Base-by-base conservation (phyloP, 2,888 invertebrate genomes). In the Chorisops tibialis region DNA sequence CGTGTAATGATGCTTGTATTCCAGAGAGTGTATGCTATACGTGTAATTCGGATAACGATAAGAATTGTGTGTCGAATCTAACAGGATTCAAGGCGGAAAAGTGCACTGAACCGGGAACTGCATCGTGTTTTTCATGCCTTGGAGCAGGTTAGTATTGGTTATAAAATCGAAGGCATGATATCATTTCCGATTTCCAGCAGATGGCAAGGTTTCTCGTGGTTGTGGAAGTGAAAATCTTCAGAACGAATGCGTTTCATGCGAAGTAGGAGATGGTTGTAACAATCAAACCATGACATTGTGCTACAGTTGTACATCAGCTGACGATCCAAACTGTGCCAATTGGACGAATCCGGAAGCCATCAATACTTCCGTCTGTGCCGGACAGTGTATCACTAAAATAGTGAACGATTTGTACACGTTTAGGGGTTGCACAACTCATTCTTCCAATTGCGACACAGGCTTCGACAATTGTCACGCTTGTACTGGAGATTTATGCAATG, bases 381-480 rank as follows among this genome's bases (percentile, higher is more conserved):
- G 21, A 7, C 7, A 11, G 7, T 59, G 59, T 16, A 18, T 59
- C 37, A 19, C 37, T 11, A 48, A 19, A 37, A 48, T 59, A n/a
- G 9, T 47, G 0, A 14, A 47, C 43, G 30, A 14, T 12, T 22
- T 24, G 9, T 69, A 68, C 39, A 72, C 70, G 0, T 38, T 69
- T 5, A 69, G 75, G 11, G 75, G 21, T 11, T 75, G 74, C 64
- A 73, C 72, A 66, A 68, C 70, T 30, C 74, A 74, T 65, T 68
- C 69, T 41, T 69, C 67, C 3, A 7, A 21, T 35, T 61, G 61
- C 22, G 19, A 45, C 11, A 19, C 3, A 4, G 19, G 12, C 2
- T 38, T 37, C 3, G 18, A 35, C 6, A 12, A 14, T 7, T 74
- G 75, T 22, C 65, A 59, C 4, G 43, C 30, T 1, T 72, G 72